These are phyloP conservation scores for Murina feae DNA, from an alignment of 2,113 vertebrate genomes.

Conservation along the genomic window DNA sequence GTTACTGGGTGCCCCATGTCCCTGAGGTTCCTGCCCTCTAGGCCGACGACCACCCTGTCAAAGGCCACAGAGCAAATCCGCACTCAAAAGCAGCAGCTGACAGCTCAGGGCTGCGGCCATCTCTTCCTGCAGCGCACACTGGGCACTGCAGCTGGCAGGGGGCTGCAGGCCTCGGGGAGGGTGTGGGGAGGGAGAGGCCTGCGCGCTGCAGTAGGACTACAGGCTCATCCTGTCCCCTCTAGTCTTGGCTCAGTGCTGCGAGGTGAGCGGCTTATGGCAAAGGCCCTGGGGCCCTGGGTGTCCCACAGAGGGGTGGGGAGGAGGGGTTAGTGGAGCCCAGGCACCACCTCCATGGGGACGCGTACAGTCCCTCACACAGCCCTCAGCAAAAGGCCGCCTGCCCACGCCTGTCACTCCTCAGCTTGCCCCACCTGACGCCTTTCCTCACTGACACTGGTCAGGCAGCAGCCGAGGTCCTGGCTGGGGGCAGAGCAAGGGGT, in stretches of 20 bases:
- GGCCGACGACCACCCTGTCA: slow-evolving; percentile 71
- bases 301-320: not conserved
- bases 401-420: not conserved
- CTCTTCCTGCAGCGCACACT: slow-evolving; percentile 82
- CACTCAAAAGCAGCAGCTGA: slow-evolving; percentile 78
- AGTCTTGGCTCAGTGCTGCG: slow-evolving; percentile 79
- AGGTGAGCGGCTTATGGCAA: slow-evolving; percentile 83
- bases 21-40: slow-evolving; percentile 36
- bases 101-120: slow-evolving; percentile 81
- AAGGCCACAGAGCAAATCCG: slow-evolving; percentile 76
- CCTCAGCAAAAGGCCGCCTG: not conserved
- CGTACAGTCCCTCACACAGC: not conserved
- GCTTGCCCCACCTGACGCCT: not conserved
- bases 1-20: not conserved
- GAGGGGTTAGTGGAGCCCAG: not conserved
- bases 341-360: not conserved
- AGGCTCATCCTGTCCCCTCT: not conserved
- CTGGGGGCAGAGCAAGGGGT: not conserved
- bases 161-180: slow-evolving; percentile 75
- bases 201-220: not conserved
- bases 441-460: not conserved
- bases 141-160: slow-evolving; percentile 78
- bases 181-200: not conserved
- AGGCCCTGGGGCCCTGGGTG: slow-evolving; percentile 28
- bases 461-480: not conserved